These are phyloP conservation scores for Amblyjoppa fuscipennis DNA, from an alignment of 2,888 invertebrate genomes.

Conservation along the genomic window DNA sequence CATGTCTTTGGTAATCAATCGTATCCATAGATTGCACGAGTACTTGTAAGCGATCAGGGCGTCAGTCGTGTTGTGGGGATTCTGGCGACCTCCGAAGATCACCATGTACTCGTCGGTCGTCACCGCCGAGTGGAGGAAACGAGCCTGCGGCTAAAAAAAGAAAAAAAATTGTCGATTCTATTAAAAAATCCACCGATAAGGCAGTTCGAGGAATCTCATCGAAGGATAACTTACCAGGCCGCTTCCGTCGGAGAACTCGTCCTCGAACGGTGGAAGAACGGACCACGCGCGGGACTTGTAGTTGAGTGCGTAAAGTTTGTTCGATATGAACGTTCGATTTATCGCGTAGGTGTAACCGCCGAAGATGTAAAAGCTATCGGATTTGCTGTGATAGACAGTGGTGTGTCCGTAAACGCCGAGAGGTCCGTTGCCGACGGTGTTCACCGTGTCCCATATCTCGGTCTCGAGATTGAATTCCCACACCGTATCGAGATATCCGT, in stretches of 20 bases:
- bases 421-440: conserved; percentile 91
- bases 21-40: conserved; percentile 95
- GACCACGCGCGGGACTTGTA: conserved; percentile 93
- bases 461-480: conserved; percentile 94
- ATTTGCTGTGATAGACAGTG: conserved; percentile 93
- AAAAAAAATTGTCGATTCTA: conserved; percentile 4
- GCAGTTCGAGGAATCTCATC: not conserved
- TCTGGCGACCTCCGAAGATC: conserved; percentile 94
- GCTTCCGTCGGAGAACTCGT: conserved; percentile 82
- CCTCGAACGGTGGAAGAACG: conserved; percentile 90
- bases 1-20: conserved; percentile 88
- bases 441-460: conserved; percentile 90
- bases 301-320: conserved; percentile 92
- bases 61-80: conserved; percentile 91
- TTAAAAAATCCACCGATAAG: not conserved
- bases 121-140: conserved; percentile 95
- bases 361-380: conserved; percentile 95
- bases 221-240: conserved; percentile 83
- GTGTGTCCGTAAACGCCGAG: conserved; percentile 95
- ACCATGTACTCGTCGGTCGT: conserved; percentile 96
- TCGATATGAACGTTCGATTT: conserved; percentile 90
- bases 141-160: conserved; percentile 88
- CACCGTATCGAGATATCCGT: conserved; percentile 91
- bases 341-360: conserved; percentile 93
- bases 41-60: conserved; percentile 94